Evolutionary conservation across 1,140 invertebrate genomes (phyloP), one percentile per base, ranked within the genome.

Genomic region (Trichonephila inaurata): DNA sequence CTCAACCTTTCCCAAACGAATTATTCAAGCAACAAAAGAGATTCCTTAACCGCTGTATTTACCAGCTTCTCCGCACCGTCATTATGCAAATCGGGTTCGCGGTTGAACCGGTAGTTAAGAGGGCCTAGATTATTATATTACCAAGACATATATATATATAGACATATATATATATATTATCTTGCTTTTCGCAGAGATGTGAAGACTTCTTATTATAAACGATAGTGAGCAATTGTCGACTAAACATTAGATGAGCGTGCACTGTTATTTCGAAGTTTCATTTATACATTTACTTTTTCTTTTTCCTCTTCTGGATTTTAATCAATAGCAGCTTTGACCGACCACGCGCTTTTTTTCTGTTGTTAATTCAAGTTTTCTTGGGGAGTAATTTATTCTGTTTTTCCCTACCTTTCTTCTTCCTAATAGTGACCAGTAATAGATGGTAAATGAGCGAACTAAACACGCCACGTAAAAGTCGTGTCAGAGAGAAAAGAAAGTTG

Each of bases 31-130:
- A 21, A 85, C 82, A 85, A 85, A 85, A 85, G 82, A 85, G 21
- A 10, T 85, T 60, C 58, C 19, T 60, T 44, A 85, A 12, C 82
- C 28, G n/a, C 21, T 60, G 82, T 60, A 24, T 44, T 51, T 51
- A 60, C 82, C 44, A 85, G 82, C 58, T 85, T 58, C 82, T 77
- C 40, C 44, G 10, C 82, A 58, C 82, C 44, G 21, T 85, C 82
- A 85, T 85, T 85, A 85, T 85, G 82, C 82, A 85, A 85, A 85
- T 85, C 82, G 58, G 82, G 44, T 85, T 85, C 82, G 82, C 58
- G 51, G 82, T 60, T 60, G 72, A 85, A 85, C 82, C 82, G 82
- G 82, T 85, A 85, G 82, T 85, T 85, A 85, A 60, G 44, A 51
- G 44, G 51, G 51, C 21, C 58, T 44, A 24, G 82, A 85, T 85